Percentiles rank a stretch among this genome's conserved stretches.
Evolutionary conservation across 92 coral and sea anemone genomes (phyloP).

Genomic region (Phymanthus crucifer): DNA sequence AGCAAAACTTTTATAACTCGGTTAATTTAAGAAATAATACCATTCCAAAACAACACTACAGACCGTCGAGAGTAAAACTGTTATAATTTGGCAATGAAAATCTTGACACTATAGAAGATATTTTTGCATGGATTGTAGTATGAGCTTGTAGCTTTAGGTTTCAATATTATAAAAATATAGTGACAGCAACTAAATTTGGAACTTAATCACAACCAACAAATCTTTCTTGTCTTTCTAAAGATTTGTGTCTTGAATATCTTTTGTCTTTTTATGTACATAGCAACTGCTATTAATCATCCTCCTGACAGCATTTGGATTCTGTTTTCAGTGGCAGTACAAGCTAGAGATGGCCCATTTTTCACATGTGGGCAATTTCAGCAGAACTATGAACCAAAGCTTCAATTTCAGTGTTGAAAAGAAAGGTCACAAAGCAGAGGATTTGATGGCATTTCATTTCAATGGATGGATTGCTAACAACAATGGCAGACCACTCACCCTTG

Average conservation of each 20-base stretch:
- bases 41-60: no score
- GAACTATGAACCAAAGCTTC: neutral
- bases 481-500: conserved; percentile 8
- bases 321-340: neutral
- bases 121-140: no score
- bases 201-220: neutral
- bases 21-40: no score
- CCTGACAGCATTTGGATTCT: neutral
- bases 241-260: neutral
- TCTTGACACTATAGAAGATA: no score
- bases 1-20: no score
- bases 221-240: neutral
- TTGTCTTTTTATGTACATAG: neutral
- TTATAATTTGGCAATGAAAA: no score
- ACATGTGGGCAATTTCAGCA: neutral
- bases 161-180: no score
- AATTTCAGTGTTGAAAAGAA: neutral
- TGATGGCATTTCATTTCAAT: neutral
- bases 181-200: neutral
- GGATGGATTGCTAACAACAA: conserved; percentile 22
- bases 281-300: neutral
- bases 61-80: no score
- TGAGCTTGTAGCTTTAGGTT: no score
- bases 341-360: neutral
- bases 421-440: neutral